A percentile compares a stretch with the other conserved stretches of the same genome.
Evolutionary conservation across 2,113 vertebrate genomes (phyloP).

Genomic region (Paratilapia polleni): DNA sequence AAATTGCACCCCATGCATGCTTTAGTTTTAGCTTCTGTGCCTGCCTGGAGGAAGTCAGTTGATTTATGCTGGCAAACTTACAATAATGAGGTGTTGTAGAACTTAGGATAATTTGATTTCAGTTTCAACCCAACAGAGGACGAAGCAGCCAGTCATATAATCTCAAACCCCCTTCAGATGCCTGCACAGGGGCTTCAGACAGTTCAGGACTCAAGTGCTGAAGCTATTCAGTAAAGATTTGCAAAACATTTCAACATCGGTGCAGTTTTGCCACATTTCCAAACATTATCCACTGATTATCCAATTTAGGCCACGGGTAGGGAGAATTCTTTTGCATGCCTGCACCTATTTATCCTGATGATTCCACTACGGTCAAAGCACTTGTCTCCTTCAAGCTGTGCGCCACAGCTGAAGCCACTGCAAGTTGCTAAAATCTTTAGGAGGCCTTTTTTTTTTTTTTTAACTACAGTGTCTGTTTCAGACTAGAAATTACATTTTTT

Average conservation of each 20-base stretch:
- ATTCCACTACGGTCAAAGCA: not conserved
- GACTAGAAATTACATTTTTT: not conserved
- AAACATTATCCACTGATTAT: not conserved
- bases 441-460: not conserved
- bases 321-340: not conserved
- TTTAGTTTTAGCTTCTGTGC: conserved; percentile 20
- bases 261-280: not conserved
- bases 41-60: not conserved
- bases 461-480: not conserved
- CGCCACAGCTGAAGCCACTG: not conserved
- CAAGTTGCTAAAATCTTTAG: not conserved
- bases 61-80: not conserved
- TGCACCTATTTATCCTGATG: not conserved
- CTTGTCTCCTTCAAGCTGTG: not conserved
- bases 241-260: conserved; percentile 4
- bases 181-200: not conserved
- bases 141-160: not conserved
- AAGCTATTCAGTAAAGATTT: not conserved
- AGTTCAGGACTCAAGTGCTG: not conserved
- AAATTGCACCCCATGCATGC: not conserved
- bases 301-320: not conserved
- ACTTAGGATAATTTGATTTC: conserved; percentile 28
- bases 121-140: not conserved
- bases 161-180: not conserved
- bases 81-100: not conserved